phyloP scores from a whole-genome alignment of 2,113 vertebrate genomes.

The Rhea americana region DNA sequence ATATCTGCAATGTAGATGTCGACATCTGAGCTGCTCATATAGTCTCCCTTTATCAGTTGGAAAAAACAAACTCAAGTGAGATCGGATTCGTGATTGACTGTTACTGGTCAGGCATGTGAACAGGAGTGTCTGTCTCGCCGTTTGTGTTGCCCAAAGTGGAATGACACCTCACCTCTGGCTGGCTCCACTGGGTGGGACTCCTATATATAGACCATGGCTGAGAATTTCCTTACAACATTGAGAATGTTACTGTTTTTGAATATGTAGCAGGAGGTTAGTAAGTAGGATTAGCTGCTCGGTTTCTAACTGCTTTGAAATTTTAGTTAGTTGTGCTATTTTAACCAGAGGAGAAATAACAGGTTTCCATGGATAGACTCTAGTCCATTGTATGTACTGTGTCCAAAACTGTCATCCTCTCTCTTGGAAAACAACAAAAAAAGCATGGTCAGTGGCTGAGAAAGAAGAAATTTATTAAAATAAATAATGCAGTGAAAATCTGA shows the following conservation, averaged over 20 bases:
- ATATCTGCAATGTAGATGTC: constrained; percentile 23
- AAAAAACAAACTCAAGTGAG: constrained; percentile 18
- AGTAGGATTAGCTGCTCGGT: constrained; percentile 42
- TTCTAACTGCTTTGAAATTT: constrained; percentile 61
- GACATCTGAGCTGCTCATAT: constrained; percentile 37
- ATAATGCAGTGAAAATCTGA: not conserved
- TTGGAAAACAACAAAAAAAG: not conserved
- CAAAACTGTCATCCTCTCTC: not conserved
- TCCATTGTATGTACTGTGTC: not conserved
- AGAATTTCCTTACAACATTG: constrained; percentile 18
- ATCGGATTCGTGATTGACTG: not conserved
- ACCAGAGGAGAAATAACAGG: not conserved
- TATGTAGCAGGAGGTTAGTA: constrained; percentile 36
- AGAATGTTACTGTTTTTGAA: constrained; percentile 42
- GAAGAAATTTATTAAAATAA: not conserved
- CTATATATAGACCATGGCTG: constrained; percentile 11
- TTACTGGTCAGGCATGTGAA: constrained; percentile 25
- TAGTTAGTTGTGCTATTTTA: constrained; percentile 67
- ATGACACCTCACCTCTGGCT: not conserved
- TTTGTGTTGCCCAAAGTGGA: not conserved
- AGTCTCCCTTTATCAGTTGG: constrained; percentile 38
- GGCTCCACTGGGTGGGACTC: not conserved
- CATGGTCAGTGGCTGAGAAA: not conserved
- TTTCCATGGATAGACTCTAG: not conserved
- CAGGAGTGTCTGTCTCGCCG: not conserved